phyloP scores from a whole-genome alignment of 1,140 invertebrate species.

The Helicorthomorpha holstii region DNA sequence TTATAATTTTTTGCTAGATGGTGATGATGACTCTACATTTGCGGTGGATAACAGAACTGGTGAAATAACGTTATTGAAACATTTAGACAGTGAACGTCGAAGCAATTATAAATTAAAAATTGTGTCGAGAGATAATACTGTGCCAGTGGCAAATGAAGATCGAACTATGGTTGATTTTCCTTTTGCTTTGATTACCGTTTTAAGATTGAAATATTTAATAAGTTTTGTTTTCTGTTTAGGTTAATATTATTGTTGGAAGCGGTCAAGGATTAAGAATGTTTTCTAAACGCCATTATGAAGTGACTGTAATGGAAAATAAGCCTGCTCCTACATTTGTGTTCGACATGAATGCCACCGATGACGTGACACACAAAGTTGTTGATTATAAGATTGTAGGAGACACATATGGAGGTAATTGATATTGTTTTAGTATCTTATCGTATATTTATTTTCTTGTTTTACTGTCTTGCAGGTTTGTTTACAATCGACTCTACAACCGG shows the following conservation, averaged over 20 bases:
- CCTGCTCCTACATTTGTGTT: conserved; percentile 16
- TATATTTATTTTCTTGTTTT: neutral
- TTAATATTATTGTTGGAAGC: conserved; percentile 20
- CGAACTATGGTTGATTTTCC: neutral
- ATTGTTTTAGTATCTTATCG: conserved; percentile 3
- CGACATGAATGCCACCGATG: conserved; percentile 21
- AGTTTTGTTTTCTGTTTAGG: conserved; percentile 11
- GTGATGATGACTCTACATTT: conserved; percentile 17
- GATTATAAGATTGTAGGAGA: conserved; percentile 18
- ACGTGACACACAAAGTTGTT: conserved; percentile 15
- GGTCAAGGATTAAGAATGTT: conserved; percentile 20
- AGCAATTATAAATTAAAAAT: conserved; percentile 75
- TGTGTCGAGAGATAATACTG: conserved; percentile 44
- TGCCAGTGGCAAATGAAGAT: conserved; percentile 19
- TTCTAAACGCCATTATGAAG: conserved; percentile 18
- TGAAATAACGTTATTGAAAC: conserved; percentile 58
- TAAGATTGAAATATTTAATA: too few species aligned
- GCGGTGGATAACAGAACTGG: conserved; percentile 42
- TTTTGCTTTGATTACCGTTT: too few species aligned
- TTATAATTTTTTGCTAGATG: conserved; percentile 10
- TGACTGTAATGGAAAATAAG: conserved; percentile 18
- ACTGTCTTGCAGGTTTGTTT: conserved; percentile 14
- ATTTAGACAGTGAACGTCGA: conserved; percentile 77
- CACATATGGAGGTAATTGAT: conserved; percentile 13
- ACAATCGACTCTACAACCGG: conserved; percentile 17